Percentiles rank a stretch among this genome's conserved stretches.
phyloP scores from a whole-genome alignment of 2,888 invertebrate species.

The Zygogramma bicolorata region DNA sequence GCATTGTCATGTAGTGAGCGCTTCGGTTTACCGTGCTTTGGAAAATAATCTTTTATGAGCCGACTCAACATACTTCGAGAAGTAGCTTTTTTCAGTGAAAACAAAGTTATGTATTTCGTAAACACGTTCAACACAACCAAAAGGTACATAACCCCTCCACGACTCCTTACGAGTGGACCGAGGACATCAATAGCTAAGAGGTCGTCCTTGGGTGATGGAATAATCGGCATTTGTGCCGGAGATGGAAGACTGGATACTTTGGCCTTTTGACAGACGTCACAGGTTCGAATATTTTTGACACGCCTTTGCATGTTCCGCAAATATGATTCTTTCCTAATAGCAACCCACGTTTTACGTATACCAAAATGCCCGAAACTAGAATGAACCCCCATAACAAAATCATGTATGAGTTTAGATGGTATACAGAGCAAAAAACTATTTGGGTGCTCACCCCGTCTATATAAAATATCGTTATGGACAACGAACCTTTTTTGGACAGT shows the following conservation, averaged over 20 bases:
- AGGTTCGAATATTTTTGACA: conserved; percentile 10
- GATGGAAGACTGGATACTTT: conserved; percentile 13
- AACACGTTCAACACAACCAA: background rate
- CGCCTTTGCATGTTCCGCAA: conserved; percentile 18
- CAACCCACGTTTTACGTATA: background rate
- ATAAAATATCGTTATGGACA: background rate
- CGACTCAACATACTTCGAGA: conserved; percentile 1
- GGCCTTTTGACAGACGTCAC: conserved; percentile 24
- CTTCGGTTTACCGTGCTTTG: background rate
- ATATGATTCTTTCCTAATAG: background rate
- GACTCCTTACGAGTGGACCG: conserved; percentile 14
- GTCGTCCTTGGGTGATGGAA: conserved; percentile 4
- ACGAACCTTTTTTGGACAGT: background rate
- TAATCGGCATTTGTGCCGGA: conserved; percentile 21
- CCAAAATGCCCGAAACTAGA: background rate
- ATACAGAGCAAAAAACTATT: background rate
- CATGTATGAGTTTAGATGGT: background rate
- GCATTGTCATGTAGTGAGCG: conserved; percentile 21
- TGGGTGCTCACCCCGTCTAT: background rate
- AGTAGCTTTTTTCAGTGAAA: conserved; percentile 16
- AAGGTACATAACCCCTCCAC: background rate
- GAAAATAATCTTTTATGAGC: conserved; percentile 14
- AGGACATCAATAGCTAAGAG: conserved; percentile 15
- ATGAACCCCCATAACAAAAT: background rate
- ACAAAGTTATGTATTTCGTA: background rate